Conservation (phyloP, 1,140 invertebrate genomes). For the Calliphora vicina region DNA sequence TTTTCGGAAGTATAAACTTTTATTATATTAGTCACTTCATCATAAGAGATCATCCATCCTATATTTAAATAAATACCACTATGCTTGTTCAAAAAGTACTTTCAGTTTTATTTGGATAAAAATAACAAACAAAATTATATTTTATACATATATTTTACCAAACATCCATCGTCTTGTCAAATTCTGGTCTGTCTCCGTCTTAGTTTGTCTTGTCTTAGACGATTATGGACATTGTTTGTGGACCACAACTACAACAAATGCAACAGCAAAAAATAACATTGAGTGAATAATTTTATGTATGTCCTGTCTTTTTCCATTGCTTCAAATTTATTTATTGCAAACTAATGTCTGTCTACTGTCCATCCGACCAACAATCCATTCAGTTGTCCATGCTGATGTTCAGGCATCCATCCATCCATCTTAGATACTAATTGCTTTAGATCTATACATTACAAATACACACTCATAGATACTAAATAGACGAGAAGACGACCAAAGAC, state of each 20-base stretch:
- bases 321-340: constrained; percentile 23
- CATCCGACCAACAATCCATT: not conserved
- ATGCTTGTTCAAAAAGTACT: no score
- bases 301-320: constrained; percentile 4
- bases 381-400: constrained; percentile 6
- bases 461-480: not conserved
- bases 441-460: constrained; percentile 6
- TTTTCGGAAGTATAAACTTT: no score
- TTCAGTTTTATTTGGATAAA: no score
- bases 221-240: constrained; percentile 12
- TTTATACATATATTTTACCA: not conserved
- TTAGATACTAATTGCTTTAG: constrained; percentile 20
- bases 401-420: not conserved
- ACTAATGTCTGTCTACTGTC: constrained; percentile 16
- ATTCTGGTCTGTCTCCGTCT: not conserved
- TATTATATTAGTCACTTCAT: no score
- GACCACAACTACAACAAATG: not conserved
- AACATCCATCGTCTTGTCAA: constrained; percentile 26
- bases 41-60: no score
- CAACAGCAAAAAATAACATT: not conserved
- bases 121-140: not conserved
- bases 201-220: constrained; percentile 18
- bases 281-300: not conserved
- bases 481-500: not conserved
- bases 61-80: no score